Evolutionary conservation across 1,140 invertebrate species (phyloP).

Genomic region (Macrobrachium nipponense): DNA sequence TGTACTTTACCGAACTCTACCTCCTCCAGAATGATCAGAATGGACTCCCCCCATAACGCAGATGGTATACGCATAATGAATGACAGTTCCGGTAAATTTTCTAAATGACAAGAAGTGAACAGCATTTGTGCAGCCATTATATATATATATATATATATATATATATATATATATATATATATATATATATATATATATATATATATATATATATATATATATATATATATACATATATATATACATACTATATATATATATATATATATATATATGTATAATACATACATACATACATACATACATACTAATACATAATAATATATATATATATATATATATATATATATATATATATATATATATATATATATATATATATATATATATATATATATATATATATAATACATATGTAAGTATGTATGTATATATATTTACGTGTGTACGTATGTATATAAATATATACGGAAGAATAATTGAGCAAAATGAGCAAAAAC

Average conservation of each 20-base stretch:
- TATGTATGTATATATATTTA: conserved; percentile 5
- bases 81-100: too few relatives aligned
- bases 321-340: background rate
- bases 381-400: conserved; percentile 16
- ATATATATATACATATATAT: conserved; percentile 17
- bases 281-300: background rate
- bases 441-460: background rate
- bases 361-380: conserved; percentile 20
- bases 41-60: too few relatives aligned
- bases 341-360: conserved; percentile 20
- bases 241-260: background rate
- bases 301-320: too few relatives aligned
- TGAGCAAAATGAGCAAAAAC: too few relatives aligned
- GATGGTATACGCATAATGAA: too few relatives aligned
- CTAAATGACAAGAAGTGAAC: too few relatives aligned
- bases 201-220: conserved; percentile 20
- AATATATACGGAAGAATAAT: background rate
- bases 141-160: conserved; percentile 3
- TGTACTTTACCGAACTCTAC: too few relatives aligned
- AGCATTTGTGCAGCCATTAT: too few relatives aligned
- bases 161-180: conserved; percentile 18
- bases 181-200: conserved; percentile 18
- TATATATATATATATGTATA: background rate
- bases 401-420: background rate
- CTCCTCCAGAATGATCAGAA: too few relatives aligned